These are phyloP conservation scores for Pectinophora gossypiella DNA, from an alignment of 1,140 invertebrate species.

Conservation along the genomic window DNA sequence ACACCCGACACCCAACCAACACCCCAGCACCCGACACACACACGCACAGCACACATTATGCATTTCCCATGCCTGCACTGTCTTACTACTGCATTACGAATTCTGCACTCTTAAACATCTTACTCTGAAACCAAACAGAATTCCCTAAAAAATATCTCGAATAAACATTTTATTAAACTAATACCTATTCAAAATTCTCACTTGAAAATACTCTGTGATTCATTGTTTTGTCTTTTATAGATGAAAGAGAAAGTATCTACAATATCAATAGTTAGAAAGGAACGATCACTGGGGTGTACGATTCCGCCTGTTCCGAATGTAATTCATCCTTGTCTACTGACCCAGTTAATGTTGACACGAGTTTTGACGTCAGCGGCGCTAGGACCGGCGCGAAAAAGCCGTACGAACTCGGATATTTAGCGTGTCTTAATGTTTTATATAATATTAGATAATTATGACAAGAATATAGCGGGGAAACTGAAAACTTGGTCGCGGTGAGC, in stretches of 20 bases:
- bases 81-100: no score
- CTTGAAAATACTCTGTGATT: no score
- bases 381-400: conserved; percentile 41
- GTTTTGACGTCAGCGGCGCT: conserved; percentile 53
- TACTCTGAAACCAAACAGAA: no score
- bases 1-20: background rate
- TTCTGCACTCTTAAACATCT: no score
- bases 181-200: no score
- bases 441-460: conserved; percentile 2
- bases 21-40: background rate
- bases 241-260: no score
- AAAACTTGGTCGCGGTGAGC: background rate
- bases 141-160: no score
- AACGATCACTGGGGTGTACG: conserved; percentile 4
- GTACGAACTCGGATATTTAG: conserved; percentile 15
- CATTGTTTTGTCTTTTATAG: no score
- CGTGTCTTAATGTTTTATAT: conserved; percentile 27
- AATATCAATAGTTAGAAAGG: no score
- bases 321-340: conserved; percentile 56
- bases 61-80: no score
- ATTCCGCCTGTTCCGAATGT: conserved; percentile 42
- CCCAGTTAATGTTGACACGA: conserved; percentile 64
- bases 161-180: no score
- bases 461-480: background rate
- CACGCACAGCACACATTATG: background rate